Conservation (phyloP, 1,140 invertebrate genomes). For the Cydia fagiglandana region DNA sequence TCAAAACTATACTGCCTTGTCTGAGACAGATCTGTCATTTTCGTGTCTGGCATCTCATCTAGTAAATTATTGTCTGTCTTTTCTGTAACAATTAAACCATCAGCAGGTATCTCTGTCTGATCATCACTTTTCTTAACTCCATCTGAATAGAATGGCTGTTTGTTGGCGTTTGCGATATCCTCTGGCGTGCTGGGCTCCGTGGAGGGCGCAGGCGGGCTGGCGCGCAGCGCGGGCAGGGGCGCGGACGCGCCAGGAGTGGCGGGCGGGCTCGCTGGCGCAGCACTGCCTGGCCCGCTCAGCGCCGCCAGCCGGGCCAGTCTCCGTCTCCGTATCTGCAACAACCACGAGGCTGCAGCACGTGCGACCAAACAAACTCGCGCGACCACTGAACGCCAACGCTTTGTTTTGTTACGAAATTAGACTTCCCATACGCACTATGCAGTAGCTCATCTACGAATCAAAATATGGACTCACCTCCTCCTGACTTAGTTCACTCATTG, state of each 20-base stretch:
- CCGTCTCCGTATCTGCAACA: conserved; percentile 70
- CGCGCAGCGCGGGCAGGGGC: conserved; percentile 52
- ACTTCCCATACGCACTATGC: conserved; percentile 73
- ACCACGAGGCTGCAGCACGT: conserved; percentile 54
- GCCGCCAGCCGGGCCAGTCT: conserved; percentile 68
- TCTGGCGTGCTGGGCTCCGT: conserved; percentile 52
- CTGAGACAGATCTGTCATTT: conserved; percentile 77
- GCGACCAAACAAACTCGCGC: conserved; percentile 48
- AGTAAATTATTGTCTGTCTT: conserved; percentile 74
- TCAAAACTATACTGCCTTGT: conserved; percentile 75
- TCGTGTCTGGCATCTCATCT: conserved; percentile 77
- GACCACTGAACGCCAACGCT: conserved; percentile 63
- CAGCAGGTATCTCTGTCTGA: conserved; percentile 70
- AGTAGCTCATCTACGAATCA: conserved; percentile 69
- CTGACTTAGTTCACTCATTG: conserved; percentile 87
- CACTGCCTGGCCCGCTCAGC: conserved; percentile 56
- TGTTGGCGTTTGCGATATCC: conserved; percentile 60
- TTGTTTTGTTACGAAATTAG: conserved; percentile 80
- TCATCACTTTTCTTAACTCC: conserved; percentile 63
- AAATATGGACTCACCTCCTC: conserved; percentile 83
- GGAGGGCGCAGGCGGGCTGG: conserved; percentile 51
- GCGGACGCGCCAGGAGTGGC: conserved; percentile 64
- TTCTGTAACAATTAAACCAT: conserved; percentile 76
- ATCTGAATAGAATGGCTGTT: conserved; percentile 60
- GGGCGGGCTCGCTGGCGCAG: conserved; percentile 58